Conservation (phyloP, 2,888 invertebrate species). For the Cheilosia soror region DNA sequence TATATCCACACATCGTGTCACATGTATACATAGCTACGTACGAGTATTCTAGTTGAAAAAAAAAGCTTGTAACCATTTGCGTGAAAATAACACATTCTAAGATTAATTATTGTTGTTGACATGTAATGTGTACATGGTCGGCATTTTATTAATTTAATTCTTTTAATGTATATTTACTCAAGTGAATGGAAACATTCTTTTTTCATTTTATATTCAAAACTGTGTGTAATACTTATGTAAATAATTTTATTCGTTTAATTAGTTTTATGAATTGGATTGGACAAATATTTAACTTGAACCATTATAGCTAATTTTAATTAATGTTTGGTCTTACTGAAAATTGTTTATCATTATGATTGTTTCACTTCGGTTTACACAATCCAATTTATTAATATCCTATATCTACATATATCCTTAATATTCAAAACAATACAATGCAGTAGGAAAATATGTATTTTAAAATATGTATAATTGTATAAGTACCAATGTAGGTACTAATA, state of each 20-base stretch:
- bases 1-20: neutral
- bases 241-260: neutral
- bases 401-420: no score
- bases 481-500: no score
- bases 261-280: neutral
- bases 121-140: neutral
- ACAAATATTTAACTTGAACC: neutral
- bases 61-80: neutral
- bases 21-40: neutral
- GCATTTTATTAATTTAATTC: slow-evolving; percentile 7
- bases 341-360: no score
- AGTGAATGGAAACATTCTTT: neutral
- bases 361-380: no score
- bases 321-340: no score
- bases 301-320: no score
- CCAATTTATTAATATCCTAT: no score
- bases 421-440: no score
- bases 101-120: slow-evolving; percentile 27
- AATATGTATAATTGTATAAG: no score
- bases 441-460: no score
- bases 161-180: no score
- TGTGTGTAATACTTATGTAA: neutral
- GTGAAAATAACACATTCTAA: slow-evolving; percentile 10
- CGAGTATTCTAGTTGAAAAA: no score
- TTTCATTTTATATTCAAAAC: neutral